A percentile compares a stretch with the other conserved stretches of the same genome.
phyloP scores from a whole-genome alignment of 2,888 invertebrate species.

The Nymphalis polychloros region DNA sequence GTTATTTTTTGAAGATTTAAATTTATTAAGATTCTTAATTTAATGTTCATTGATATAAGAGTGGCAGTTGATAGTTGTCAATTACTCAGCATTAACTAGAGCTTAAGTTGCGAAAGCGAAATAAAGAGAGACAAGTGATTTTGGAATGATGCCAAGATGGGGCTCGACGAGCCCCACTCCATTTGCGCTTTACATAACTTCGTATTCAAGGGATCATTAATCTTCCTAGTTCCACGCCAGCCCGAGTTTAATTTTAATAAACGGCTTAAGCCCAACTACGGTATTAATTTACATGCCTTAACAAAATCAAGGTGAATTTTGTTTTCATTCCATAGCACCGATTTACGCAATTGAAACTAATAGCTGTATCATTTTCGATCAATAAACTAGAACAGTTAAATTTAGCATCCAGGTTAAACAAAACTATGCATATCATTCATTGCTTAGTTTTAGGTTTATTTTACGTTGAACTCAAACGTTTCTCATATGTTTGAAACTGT shows the following conservation, averaged over 20 bases:
- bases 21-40: not conserved
- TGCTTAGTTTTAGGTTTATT: conserved; percentile 16
- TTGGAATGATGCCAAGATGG: conserved; percentile 77
- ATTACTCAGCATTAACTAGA: conserved; percentile 40
- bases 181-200: conserved; percentile 80
- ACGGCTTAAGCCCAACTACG: conserved; percentile 69
- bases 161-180: conserved; percentile 70
- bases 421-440: conserved; percentile 10
- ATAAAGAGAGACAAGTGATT: conserved; percentile 76
- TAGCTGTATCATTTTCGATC: not conserved
- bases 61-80: conserved; percentile 34
- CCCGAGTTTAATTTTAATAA: conserved; percentile 80
- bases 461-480: conserved; percentile 14
- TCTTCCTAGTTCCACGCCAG: conserved; percentile 79
- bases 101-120: conserved; percentile 58
- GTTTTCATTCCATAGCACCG: conserved; percentile 45
- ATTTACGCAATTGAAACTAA: not conserved
- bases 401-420: conserved; percentile 12
- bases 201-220: conserved; percentile 80
- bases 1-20: not conserved
- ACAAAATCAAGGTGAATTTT: conserved; percentile 62
- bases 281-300: conserved; percentile 73
- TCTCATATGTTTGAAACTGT: conserved; percentile 25
- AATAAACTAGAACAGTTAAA: conserved; percentile 9
- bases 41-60: conserved; percentile 25